phyloP scores from a whole-genome alignment of 2,888 invertebrate species.

The Platycnemis pennipes region DNA sequence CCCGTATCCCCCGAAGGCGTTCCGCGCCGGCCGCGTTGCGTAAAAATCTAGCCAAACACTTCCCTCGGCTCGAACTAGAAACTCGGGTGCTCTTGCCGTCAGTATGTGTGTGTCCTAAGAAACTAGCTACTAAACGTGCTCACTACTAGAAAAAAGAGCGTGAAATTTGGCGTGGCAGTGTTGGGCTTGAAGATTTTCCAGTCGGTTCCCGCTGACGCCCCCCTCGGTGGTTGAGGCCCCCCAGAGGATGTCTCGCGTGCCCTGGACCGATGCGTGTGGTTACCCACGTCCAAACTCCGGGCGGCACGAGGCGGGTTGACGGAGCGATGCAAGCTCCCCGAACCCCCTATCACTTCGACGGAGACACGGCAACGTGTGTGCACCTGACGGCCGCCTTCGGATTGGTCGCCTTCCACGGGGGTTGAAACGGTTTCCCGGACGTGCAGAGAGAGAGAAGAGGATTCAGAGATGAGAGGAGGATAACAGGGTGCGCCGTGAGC shows the following conservation, averaged over 20 bases:
- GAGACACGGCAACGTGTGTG: constrained; percentile 28
- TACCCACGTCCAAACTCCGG: neutral
- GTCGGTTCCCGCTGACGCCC: neutral
- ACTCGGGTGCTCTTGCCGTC: neutral
- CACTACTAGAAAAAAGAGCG: neutral
- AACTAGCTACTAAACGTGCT: neutral
- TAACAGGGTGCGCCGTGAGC: constrained; percentile 51
- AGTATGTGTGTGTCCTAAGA: neutral
- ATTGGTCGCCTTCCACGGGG: constrained; percentile 2
- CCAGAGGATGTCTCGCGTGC: neutral
- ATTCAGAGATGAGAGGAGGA: constrained; percentile 60
- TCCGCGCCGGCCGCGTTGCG: neutral
- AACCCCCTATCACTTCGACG: neutral
- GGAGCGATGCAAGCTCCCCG: neutral
- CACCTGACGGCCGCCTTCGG: constrained; percentile 4
- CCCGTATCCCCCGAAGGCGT: neutral
- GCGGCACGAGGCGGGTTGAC: neutral
- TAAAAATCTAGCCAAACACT: neutral
- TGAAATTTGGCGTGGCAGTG: constrained; percentile 8
- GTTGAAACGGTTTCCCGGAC: neutral
- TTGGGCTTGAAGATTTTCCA: neutral
- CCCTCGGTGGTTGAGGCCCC: neutral
- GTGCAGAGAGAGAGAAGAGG: constrained; percentile 52
- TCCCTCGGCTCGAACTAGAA: neutral
- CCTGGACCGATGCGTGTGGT: neutral